phyloP scores from a whole-genome alignment of 2,797 vertebrate species.

The Podarcis siculus region DNA sequence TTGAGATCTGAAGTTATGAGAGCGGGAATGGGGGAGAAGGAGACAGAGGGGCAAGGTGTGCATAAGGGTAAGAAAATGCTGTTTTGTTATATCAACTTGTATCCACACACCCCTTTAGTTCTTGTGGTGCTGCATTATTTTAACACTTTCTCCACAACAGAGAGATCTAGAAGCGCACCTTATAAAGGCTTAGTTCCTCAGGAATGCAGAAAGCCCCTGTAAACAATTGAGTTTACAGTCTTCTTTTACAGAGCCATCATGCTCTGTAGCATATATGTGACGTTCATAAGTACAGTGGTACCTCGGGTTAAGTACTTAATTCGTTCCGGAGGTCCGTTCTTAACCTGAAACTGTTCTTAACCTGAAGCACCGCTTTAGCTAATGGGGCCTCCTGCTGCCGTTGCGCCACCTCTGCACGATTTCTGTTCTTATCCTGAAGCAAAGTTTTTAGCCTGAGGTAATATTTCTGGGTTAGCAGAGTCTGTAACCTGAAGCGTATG shows the following conservation, averaged over 20 bases:
- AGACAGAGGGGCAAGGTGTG: not conserved
- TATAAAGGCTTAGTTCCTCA: not conserved
- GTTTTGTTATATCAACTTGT: not conserved
- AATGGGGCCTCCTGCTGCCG: too few species aligned
- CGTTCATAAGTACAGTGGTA: not conserved
- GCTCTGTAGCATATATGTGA: not conserved
- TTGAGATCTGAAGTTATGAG: not conserved
- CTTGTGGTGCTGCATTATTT: not conserved
- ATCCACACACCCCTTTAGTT: not conserved
- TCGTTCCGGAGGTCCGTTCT: too few species aligned
- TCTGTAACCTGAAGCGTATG: too few species aligned
- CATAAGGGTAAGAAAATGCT: not conserved
- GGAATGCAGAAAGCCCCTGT: not conserved
- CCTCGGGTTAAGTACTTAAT: too few species aligned
- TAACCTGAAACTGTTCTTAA: too few species aligned
- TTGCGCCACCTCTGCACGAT: too few species aligned
- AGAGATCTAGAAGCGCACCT: not conserved
- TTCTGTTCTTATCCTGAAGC: too few species aligned
- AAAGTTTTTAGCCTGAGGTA: too few species aligned
- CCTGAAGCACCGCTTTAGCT: too few species aligned
- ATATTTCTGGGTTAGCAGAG: too few species aligned
- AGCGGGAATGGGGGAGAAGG: not conserved
- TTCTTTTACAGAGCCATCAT: too few species aligned
- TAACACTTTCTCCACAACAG: not conserved
- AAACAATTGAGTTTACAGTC: not conserved